These are phyloP conservation scores for Catocala nupta DNA, from an alignment of 2,888 invertebrate species.

Conservation along the genomic window DNA sequence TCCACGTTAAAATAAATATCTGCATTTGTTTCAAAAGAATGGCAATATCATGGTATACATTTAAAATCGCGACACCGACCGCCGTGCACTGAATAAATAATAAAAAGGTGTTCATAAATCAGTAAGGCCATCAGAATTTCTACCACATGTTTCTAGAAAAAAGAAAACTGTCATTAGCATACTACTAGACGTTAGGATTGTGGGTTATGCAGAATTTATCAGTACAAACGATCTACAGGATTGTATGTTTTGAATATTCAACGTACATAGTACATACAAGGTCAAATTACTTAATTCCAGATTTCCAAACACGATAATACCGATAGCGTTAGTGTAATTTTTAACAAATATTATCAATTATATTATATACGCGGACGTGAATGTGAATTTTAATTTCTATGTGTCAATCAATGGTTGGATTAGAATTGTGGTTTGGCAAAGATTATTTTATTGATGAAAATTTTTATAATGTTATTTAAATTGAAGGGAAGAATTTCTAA, in stretches of 20 bases:
- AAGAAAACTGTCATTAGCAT: conserved; percentile 13
- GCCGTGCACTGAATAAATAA: conserved; percentile 15
- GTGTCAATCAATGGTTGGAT: conserved; percentile 30
- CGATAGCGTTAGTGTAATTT: conserved; percentile 31
- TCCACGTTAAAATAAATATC: too few relatives aligned
- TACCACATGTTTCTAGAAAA: conserved; percentile 15
- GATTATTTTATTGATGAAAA: background rate
- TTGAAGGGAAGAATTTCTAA: too few relatives aligned
- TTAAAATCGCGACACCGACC: conserved; percentile 10
- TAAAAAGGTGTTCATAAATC: conserved; percentile 12
- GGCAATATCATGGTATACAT: background rate
- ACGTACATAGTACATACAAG: conserved; percentile 37
- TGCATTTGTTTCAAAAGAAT: background rate
- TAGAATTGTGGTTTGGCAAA: conserved; percentile 1
- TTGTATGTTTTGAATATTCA: conserved; percentile 40
- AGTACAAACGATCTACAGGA: conserved; percentile 24
- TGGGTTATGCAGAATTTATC: too few relatives aligned
- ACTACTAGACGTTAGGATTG: conserved; percentile 17
- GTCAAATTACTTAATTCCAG: conserved; percentile 53
- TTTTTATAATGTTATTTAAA: too few relatives aligned
- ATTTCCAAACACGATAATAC: conserved; percentile 54
- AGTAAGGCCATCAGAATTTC: conserved; percentile 22
- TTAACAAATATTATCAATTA: conserved; percentile 44
- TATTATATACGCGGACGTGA: conserved; percentile 39
- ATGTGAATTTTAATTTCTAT: conserved; percentile 41